These are phyloP conservation scores for Caenorhabditis wallacei DNA, from an alignment of 2,888 invertebrate species.

Conservation along the genomic window DNA sequence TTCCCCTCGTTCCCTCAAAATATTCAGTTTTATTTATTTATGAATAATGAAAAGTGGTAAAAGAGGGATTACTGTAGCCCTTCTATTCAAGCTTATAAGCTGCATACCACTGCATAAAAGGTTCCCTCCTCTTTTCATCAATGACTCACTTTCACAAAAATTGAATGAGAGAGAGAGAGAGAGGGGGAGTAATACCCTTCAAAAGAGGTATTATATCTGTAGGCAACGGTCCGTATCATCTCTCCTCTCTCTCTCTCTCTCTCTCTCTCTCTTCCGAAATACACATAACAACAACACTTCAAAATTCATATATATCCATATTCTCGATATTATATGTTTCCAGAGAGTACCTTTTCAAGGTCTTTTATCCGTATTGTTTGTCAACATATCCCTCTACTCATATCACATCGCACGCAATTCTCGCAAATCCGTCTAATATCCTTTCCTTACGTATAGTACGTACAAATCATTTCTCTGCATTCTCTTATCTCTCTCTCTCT, in stretches of 20 bases:
- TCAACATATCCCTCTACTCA: conserved; percentile 47
- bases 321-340: conserved; percentile 37
- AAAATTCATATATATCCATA: conserved; percentile 29
- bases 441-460: neutral
- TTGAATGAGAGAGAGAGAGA: conserved; percentile 2
- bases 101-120: too few species aligned
- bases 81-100: too few species aligned
- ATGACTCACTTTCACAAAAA: conserved; percentile 28
- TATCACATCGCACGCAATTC: conserved; percentile 63
- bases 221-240: conserved; percentile 2
- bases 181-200: neutral
- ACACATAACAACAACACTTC: conserved; percentile 32
- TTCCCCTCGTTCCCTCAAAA: too few species aligned
- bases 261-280: too few species aligned
- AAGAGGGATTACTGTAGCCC: too few species aligned
- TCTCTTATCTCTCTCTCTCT: too few species aligned
- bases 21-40: too few species aligned
- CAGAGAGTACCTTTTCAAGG: conserved; percentile 40
- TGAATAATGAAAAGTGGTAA: too few species aligned
- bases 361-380: conserved; percentile 52
- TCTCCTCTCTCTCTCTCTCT: too few species aligned
- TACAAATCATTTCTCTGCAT: neutral
- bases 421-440: conserved; percentile 67
- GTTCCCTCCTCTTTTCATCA: too few species aligned
- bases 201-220: conserved; percentile 55